Evolutionary conservation across 1,140 invertebrate species (phyloP), one percentile per base, ranked within the genome.

Genomic region (Drosophila azteca): DNA sequence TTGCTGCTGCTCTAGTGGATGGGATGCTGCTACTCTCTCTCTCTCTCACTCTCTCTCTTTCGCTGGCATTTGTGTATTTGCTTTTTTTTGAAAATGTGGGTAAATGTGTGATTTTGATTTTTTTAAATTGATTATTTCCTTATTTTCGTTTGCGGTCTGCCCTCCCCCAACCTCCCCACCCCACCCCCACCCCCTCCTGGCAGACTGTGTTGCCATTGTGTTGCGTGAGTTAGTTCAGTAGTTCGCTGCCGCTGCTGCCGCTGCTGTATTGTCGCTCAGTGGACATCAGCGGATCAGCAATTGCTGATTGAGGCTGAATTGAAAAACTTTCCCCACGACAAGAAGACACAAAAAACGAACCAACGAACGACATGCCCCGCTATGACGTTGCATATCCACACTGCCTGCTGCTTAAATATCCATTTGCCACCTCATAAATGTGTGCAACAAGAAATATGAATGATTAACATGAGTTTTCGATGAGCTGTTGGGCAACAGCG

Each of bases 61-160:
- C 9, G 11, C 11, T 77, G 68, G 71, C 62, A 82, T 74, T 63
- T 70, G 63, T 84, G 76, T 71, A 58, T 46, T 4, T 26, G 3
- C 5, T 24, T 26, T 26, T 9, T 50, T 31, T 9, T 57, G 48
- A 46, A 45, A 81, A 39, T 39, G 35, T 79, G 77, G 49, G 77
- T 80, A 84, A 84, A 84, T 84, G 81, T 75, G 83, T 81, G 83
- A 88, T 88, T 88, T 88, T 88, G 83, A 88, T 88, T 88, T 88
- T 87, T 88, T 88, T 88, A 88, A 88, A 87, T 87, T 87, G 83
- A 87, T 87, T 87, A 87, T 88, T 87, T 87, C 83, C 83, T 87
- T 88, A 87, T 87, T 87, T 87, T 87, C 82, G 83, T 82, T 85
- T 75, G 75, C 75, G 65, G 75, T 50, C 69, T 75, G 59, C 50